A percentile compares a stretch with the other conserved stretches of the same genome.
These are phyloP conservation scores for Ormia ochracea DNA, from an alignment of 2,888 invertebrate genomes.

Conservation along the genomic window DNA sequence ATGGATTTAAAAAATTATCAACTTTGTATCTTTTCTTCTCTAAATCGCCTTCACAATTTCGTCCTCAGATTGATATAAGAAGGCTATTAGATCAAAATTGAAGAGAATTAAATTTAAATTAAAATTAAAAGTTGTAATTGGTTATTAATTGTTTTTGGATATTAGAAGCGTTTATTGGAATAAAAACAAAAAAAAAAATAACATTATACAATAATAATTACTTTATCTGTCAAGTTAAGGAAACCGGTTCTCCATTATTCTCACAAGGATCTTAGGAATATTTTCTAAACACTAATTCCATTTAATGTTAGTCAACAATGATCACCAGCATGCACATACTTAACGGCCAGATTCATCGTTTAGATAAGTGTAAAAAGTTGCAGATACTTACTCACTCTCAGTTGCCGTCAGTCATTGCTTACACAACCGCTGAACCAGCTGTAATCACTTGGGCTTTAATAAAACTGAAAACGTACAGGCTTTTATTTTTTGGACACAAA, in stretches of 20 bases:
- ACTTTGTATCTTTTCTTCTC: too few species aligned
- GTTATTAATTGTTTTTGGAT: too few species aligned
- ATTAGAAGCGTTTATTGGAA: too few species aligned
- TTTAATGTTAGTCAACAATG: slow-evolving; percentile 48
- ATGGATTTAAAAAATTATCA: too few species aligned
- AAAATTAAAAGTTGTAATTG: too few species aligned
- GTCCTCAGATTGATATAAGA: too few species aligned
- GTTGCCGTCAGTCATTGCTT: slow-evolving; percentile 56
- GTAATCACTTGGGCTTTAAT: slow-evolving; percentile 57
- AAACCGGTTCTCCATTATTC: slow-evolving; percentile 27
- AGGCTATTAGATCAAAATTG: too few species aligned
- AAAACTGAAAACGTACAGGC: slow-evolving; percentile 54
- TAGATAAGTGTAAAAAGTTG: slow-evolving; percentile 74
- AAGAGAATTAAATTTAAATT: too few species aligned
- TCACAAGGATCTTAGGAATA: not conserved
- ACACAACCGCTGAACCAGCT: slow-evolving; percentile 60
- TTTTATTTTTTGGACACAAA: slow-evolving; percentile 17
- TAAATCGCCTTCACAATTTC: too few species aligned
- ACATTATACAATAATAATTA: not conserved
- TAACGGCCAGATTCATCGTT: slow-evolving; percentile 71
- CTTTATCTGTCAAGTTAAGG: not conserved
- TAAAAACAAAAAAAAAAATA: too few species aligned
- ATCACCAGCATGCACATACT: slow-evolving; percentile 65
- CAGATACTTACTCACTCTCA: slow-evolving; percentile 73
- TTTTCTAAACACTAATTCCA: slow-evolving; percentile 38